phyloP scores from a whole-genome alignment of 2,888 invertebrate genomes.

The Phengaris arion region DNA sequence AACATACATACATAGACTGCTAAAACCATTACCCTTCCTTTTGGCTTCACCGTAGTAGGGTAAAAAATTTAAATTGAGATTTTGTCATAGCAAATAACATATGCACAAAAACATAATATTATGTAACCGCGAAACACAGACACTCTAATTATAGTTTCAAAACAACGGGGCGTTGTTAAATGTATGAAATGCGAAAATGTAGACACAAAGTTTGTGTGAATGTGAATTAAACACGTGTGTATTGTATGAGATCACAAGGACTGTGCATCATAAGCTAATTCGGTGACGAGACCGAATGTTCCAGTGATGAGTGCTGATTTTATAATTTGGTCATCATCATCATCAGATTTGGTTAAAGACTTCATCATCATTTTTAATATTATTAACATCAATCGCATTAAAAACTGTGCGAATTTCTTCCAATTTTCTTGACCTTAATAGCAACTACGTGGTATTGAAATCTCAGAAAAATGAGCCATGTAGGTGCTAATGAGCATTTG shows the following conservation, averaged over 20 bases:
- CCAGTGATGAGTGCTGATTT: background rate
- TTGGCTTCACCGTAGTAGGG: no score
- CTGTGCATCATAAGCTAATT: conserved; percentile 38
- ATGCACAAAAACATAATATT: background rate
- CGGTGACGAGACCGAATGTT: conserved; percentile 19
- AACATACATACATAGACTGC: no score
- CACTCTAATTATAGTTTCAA: conserved; percentile 3
- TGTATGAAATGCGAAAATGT: background rate
- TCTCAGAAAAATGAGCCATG: conserved; percentile 6
- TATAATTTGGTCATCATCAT: background rate
- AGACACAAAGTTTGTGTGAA: background rate
- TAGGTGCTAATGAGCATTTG: conserved; percentile 17
- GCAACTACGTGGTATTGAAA: background rate
- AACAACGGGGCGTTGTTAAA: background rate
- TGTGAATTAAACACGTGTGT: background rate
- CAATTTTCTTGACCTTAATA: conserved; percentile 1
- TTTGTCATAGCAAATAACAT: background rate
- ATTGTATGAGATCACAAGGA: conserved; percentile 31
- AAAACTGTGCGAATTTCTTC: no score
- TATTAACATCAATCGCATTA: no score
- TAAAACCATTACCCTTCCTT: no score
- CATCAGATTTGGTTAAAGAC: background rate
- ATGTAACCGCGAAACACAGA: background rate
- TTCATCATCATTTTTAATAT: no score
- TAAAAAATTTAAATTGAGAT: no score